Conservation (phyloP, 2,888 invertebrate genomes). For the Caradrina kadenii region DNA sequence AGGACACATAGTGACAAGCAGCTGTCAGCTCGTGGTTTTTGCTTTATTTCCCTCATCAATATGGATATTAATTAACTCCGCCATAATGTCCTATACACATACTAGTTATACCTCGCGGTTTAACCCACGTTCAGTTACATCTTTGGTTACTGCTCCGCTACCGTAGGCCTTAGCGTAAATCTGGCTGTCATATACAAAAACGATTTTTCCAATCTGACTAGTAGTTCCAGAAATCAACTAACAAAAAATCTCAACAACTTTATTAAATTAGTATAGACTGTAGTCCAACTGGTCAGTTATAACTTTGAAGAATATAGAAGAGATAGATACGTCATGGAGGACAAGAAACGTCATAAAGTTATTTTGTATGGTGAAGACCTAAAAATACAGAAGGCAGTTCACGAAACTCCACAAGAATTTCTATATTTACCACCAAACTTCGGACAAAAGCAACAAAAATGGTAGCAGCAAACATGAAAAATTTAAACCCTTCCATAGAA, state of each 20-base stretch:
- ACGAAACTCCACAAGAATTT: constrained; percentile 60
- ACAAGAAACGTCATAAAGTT: constrained; percentile 24
- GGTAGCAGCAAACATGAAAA: constrained; percentile 71
- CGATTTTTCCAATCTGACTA: too few species aligned
- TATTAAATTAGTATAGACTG: too few species aligned
- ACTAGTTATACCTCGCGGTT: too few species aligned
- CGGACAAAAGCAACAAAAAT: constrained; percentile 67
- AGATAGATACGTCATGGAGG: constrained; percentile 1
- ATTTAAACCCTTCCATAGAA: constrained; percentile 78
- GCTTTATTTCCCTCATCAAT: constrained; percentile 34
- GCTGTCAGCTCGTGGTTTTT: constrained; percentile 45
- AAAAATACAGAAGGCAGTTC: constrained; percentile 50
- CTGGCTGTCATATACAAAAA: too few species aligned
- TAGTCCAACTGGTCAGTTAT: too few species aligned
- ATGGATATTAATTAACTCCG: constrained; percentile 44
- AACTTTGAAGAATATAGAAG: neutral
- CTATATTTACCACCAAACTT: constrained; percentile 65
- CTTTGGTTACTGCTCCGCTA: too few species aligned
- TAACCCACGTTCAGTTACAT: too few species aligned
- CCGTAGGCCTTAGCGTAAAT: too few species aligned
- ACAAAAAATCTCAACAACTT: too few species aligned
- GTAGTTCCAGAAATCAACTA: too few species aligned
- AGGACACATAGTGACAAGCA: constrained; percentile 40
- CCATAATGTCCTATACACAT: neutral
- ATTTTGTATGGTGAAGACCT: constrained; percentile 18